phyloP scores from a whole-genome alignment of 2,113 vertebrate genomes.

The Macrotus californicus region DNA sequence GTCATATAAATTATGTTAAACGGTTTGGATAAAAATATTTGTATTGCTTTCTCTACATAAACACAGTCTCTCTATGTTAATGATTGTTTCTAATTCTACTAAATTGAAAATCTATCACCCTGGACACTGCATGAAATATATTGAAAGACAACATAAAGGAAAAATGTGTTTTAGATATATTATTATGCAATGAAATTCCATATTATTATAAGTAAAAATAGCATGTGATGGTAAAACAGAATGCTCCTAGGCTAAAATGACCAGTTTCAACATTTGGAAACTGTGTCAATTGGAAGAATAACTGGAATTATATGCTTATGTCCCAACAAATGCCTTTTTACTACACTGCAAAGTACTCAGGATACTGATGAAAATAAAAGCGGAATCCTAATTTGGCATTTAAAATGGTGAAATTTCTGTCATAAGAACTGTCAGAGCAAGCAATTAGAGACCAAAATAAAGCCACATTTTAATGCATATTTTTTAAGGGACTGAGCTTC shows the following conservation, averaged over 20 bases:
- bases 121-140: neutral
- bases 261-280: neutral
- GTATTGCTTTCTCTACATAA: neutral
- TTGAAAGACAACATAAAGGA: neutral
- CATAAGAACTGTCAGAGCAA: neutral
- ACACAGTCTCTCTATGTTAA: neutral
- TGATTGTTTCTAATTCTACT: neutral
- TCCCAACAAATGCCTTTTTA: neutral
- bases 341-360: neutral
- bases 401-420: neutral
- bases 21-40: neutral
- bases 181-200: neutral
- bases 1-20: neutral
- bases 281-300: neutral
- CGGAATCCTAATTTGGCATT: neutral
- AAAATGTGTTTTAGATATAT: neutral
- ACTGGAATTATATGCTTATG: neutral
- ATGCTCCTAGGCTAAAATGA: neutral
- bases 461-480: neutral
- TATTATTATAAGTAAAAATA: neutral
- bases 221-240: neutral
- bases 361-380: neutral
- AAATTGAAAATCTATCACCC: neutral
- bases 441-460: neutral
- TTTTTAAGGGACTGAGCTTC: neutral